Base-by-base conservation (phyloP, 2,888 invertebrate species). In the Meiosimyza platycephala region DNA sequence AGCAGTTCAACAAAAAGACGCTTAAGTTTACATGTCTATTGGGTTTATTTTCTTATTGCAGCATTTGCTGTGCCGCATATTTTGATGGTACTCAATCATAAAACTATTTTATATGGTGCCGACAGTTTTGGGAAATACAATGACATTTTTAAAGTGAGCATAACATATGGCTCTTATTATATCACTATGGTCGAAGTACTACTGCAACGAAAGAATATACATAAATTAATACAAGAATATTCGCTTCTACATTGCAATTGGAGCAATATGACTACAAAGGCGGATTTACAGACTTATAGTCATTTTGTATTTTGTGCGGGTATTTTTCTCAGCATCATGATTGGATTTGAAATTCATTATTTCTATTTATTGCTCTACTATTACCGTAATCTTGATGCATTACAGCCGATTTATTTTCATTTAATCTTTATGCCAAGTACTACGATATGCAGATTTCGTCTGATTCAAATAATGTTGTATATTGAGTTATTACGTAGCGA, bases 71-170 rank as follows among this genome's bases (percentile, higher is more conserved):
- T 62, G 9, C n/a, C 74, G 6, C 71, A 74, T 40, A 50, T 71
- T 11, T 57, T 57, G 40, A 74, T 72, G 16, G 47, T 33, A n/a
- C 28, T 52, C n/a, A 63, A 60, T 67, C 16, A 63, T 16, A 47
- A 68, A 18, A 59, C 50, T 13, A 18, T 72, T 15, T 60, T 77
- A 12, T 77, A 67, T 54, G 64, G 72, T 62, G 72, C 62, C n/a
- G 76, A 79, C 62, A 70, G 69, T 62, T 78, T 79, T 33, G 73
- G 77, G 1, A 72, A 67, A 64, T 77, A 77, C 60, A 74, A 72
- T 67, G 76, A 78, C 73, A 52, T 74, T 0, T n/a, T 79, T 1
- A 77, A 79, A 70, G 57, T 79, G 1, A 7, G 33, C 15, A 54
- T 60, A 15, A 50, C 73, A 12, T 60, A 73, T 33, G 13, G 64